Conservation (phyloP, 1,140 invertebrate genomes). For the Elymnias hypermnestra region DNA sequence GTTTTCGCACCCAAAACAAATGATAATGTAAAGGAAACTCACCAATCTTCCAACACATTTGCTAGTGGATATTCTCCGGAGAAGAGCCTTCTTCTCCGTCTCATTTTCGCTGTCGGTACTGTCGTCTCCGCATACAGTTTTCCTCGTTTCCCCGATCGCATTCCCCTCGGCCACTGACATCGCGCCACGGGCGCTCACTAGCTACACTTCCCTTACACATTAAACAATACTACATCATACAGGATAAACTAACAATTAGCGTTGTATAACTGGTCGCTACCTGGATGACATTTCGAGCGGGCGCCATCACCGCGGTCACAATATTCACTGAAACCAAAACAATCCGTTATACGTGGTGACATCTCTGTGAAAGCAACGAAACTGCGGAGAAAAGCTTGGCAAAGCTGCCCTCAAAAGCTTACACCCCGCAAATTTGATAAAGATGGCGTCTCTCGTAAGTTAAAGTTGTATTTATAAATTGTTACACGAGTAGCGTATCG, state of each 20-base stretch:
- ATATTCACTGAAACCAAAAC: conserved; percentile 65
- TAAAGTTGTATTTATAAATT: too few species aligned
- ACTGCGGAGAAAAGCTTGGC: conserved; percentile 6
- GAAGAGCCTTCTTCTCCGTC: conserved; percentile 50
- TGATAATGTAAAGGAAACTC: conserved; percentile 25
- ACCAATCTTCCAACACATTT: conserved; percentile 68
- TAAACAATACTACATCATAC: conserved; percentile 68
- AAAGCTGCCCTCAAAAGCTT: conserved; percentile 9
- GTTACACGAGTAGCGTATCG: too few species aligned
- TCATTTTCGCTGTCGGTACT: conserved; percentile 70
- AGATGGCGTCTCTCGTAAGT: conserved; percentile 23
- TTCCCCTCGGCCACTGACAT: conserved; percentile 57
- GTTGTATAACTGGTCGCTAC: conserved; percentile 50
- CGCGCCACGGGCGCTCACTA: conserved; percentile 48
- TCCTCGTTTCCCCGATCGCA: conserved; percentile 35
- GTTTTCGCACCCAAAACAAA: conserved; percentile 23
- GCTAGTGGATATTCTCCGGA: conserved; percentile 63
- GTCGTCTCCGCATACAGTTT: conserved; percentile 47
- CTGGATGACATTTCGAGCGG: conserved; percentile 62
- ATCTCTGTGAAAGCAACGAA: conserved; percentile 18
- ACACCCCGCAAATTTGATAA: neutral
- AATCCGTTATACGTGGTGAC: conserved; percentile 32
- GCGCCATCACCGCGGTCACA: conserved; percentile 66
- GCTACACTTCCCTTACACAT: conserved; percentile 43
- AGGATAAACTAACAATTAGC: conserved; percentile 54